phyloP scores from a whole-genome alignment of 2,797 vertebrate genomes.

The Molossus alvarezi region DNA sequence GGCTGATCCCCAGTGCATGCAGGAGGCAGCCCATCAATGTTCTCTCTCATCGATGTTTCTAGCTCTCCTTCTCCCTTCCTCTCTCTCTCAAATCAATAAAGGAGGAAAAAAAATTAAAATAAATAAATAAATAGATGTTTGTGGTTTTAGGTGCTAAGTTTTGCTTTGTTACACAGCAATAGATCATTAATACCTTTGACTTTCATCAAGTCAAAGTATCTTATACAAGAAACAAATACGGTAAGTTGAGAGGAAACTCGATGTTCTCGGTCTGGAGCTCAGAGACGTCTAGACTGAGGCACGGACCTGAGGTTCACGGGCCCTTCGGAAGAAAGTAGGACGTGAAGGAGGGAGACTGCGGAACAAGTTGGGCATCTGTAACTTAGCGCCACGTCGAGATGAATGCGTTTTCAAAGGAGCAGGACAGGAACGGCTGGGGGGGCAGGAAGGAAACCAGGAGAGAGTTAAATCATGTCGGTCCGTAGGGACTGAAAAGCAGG shows the following conservation, averaged over 20 bases:
- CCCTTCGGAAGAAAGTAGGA: background rate
- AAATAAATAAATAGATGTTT: background rate
- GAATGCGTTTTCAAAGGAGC: background rate
- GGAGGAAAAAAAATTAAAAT: no score
- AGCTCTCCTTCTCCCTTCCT: no score
- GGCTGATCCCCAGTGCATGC: no score
- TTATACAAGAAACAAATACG: background rate
- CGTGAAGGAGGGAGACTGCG: background rate
- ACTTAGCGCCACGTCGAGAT: background rate
- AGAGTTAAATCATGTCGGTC: background rate
- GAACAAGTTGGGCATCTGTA: background rate
- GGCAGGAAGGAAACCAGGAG: background rate
- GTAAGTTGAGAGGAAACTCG: conserved; percentile 32
- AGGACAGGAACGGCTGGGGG: background rate
- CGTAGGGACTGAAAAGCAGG: no score
- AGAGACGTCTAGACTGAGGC: background rate
- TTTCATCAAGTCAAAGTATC: background rate
- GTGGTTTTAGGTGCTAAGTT: background rate
- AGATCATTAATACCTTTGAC: background rate
- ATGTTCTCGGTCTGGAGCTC: background rate
- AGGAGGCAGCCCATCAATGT: no score
- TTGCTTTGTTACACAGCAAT: background rate
- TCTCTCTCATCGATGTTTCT: no score
- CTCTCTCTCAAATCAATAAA: no score
- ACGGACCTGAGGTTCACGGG: background rate